Percentiles rank a stretch among this genome's conserved stretches.
These are phyloP conservation scores for Ibidorhyncha struthersii DNA, from an alignment of 2,113 vertebrate genomes.

Conservation along the genomic window DNA sequence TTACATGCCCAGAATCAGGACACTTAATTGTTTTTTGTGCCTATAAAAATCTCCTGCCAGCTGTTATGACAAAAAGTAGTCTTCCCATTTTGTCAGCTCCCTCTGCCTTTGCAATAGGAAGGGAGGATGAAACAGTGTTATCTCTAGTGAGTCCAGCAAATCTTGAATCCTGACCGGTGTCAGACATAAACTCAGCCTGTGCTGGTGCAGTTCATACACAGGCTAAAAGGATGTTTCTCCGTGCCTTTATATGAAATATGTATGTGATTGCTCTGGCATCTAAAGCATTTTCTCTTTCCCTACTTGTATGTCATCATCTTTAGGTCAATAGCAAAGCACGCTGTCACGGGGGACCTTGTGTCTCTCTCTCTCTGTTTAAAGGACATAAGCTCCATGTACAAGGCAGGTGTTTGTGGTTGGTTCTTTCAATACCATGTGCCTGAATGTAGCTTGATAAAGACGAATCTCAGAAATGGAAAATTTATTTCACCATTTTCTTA, in stretches of 20 bases:
- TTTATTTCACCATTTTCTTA: not conserved
- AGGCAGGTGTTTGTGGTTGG: not conserved
- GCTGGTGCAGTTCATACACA: not conserved
- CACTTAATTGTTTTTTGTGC: constrained; percentile 2
- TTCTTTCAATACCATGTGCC: not conserved
- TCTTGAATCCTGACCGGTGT: not conserved
- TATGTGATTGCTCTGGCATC: not conserved
- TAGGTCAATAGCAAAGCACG: not conserved
- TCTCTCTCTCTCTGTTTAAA: not conserved
- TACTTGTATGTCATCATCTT: not conserved
- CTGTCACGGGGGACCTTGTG: not conserved
- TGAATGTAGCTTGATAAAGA: not conserved
- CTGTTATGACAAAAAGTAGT: not conserved
- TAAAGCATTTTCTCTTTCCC: not conserved
- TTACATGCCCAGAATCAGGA: constrained; percentile 30
- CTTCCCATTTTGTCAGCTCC: not conserved
- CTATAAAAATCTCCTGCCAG: constrained; percentile 26
- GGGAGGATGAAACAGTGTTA: not conserved
- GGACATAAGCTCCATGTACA: not conserved
- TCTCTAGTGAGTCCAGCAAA: not conserved
- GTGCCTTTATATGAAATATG: not conserved
- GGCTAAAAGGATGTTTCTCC: not conserved
- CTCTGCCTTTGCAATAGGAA: not conserved
- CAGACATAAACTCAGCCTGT: not conserved
- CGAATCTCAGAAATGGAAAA: not conserved